These are phyloP conservation scores for Periophthalmodon schlosseri DNA, from an alignment of 2,113 vertebrate genomes.

Conservation along the genomic window DNA sequence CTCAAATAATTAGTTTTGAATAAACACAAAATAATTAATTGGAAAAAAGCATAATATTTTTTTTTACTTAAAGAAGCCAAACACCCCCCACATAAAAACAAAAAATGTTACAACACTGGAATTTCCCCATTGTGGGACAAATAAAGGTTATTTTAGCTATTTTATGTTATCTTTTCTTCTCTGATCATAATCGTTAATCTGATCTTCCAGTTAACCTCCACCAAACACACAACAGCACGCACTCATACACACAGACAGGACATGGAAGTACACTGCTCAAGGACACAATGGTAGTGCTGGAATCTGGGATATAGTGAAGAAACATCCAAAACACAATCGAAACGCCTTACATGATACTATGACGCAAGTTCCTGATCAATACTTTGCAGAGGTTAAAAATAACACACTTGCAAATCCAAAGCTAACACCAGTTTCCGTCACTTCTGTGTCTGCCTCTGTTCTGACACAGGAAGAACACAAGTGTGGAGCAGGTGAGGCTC, in stretches of 20 bases:
- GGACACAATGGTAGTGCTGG: background rate
- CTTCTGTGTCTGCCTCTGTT: background rate
- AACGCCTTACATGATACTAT: background rate
- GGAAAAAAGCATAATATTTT: too few species aligned
- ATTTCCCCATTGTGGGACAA: too few species aligned
- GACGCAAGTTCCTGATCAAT: background rate
- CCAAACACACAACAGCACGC: background rate
- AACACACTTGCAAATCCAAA: background rate
- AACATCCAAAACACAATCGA: background rate
- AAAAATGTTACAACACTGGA: too few species aligned
- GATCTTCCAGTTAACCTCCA: background rate
- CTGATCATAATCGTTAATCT: too few species aligned
- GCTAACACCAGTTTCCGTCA: conserved; percentile 1
- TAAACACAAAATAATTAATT: too few species aligned
- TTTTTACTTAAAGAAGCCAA: too few species aligned
- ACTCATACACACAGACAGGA: background rate
- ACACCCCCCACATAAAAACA: too few species aligned
- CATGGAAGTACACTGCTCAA: background rate
- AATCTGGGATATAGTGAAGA: background rate
- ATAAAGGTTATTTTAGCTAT: too few species aligned
- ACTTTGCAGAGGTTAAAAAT: conserved; percentile 1
- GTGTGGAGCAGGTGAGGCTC: conserved; percentile 9
- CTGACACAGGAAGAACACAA: conserved; percentile 5
- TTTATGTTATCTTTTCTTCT: too few species aligned
- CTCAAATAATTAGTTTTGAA: too few species aligned